Conservation (phyloP, 2,888 invertebrate species). For the Microplitis manilae region DNA sequence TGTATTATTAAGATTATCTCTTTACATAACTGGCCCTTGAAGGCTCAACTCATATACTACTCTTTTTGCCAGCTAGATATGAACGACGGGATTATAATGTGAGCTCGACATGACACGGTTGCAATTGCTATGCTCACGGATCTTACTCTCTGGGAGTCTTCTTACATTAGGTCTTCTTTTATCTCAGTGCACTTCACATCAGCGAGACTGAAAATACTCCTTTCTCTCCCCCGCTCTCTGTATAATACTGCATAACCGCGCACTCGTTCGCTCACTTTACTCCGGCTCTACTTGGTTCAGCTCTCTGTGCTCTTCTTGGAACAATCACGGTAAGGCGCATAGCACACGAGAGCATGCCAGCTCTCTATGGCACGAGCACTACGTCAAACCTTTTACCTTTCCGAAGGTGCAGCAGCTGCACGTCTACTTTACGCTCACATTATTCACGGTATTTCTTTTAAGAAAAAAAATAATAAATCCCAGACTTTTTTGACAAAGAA, state of each 20-base stretch:
- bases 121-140: conserved; percentile 60
- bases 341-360: conserved; percentile 50
- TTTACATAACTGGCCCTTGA: neutral
- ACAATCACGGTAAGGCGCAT: conserved; percentile 59
- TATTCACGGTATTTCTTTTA: conserved; percentile 39
- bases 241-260: neutral
- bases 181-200: conserved; percentile 38
- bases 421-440: conserved; percentile 48
- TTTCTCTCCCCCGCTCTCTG: conserved; percentile 34
- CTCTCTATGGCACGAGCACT: conserved; percentile 55
- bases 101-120: conserved; percentile 54
- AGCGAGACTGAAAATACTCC: conserved; percentile 18
- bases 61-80: neutral
- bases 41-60: neutral
- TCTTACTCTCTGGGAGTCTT: conserved; percentile 34
- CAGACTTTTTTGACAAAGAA: neutral
- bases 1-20: neutral
- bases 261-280: neutral
- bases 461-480: neutral
- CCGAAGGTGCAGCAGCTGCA: conserved; percentile 56
- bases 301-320: conserved; percentile 55
- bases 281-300: conserved; percentile 14
- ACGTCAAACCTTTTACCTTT: conserved; percentile 52
- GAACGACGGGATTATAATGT: conserved; percentile 4
- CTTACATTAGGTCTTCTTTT: conserved; percentile 41